A percentile compares a stretch with the other conserved stretches of the same genome.
Conservation (phyloP, 2,797 vertebrate genomes). For the Podarcis siculus region DNA sequence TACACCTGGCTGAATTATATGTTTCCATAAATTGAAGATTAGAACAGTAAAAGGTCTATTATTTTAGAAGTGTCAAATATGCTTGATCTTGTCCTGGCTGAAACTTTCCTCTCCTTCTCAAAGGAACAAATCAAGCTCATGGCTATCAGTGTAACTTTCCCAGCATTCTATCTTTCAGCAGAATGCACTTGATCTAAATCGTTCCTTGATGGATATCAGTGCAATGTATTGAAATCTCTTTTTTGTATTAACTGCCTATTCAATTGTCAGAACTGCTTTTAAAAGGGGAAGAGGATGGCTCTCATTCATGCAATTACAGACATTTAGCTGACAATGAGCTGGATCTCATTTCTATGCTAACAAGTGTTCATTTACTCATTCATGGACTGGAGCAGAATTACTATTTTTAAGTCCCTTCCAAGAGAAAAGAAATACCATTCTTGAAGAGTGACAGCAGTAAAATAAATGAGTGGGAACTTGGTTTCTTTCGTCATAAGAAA, state of each 20-base stretch:
- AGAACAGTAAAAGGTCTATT: neutral
- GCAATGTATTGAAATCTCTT: conserved; percentile 41
- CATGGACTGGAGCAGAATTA: fast-evolving
- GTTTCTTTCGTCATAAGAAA: neutral
- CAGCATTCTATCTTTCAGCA: neutral
- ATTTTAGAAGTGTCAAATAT: neutral
- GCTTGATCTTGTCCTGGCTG: neutral
- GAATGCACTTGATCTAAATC: neutral
- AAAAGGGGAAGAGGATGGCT: conserved; percentile 24
- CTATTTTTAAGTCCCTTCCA: neutral
- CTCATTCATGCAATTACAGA: conserved; percentile 10
- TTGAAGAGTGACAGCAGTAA: neutral
- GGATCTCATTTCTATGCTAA: neutral
- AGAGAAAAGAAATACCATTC: neutral
- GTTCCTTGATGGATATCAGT: conserved; percentile 43
- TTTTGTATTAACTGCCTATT: conserved; percentile 15
- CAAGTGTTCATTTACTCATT: neutral
- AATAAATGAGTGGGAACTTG: neutral
- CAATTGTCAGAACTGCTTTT: conserved; percentile 11
- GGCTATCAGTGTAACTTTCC: neutral
- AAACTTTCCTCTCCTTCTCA: neutral
- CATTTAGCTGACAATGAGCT: neutral
- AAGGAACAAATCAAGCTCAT: neutral
- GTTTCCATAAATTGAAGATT: neutral
- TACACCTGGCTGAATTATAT: neutral